These are phyloP conservation scores for Tineola bisselliella DNA, from an alignment of 2,888 invertebrate genomes.

Conservation along the genomic window DNA sequence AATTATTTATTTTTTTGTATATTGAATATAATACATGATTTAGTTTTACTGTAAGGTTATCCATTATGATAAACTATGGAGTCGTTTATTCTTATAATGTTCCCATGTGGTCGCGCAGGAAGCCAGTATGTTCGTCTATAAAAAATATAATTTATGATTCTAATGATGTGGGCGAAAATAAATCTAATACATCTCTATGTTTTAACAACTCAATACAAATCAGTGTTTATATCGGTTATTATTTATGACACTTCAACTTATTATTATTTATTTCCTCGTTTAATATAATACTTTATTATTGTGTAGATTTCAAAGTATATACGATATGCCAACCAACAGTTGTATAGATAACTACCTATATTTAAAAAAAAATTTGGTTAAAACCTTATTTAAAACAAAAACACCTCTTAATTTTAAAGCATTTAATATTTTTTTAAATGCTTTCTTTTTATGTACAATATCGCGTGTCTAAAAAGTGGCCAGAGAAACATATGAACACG, in stretches of 20 bases:
- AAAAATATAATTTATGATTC: constrained; percentile 34
- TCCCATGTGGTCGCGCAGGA: constrained; percentile 29
- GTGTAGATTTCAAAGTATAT: no score
- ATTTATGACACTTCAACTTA: constrained; percentile 22
- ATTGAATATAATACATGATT: constrained; percentile 7
- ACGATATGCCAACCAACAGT: no score
- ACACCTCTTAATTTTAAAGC: no score
- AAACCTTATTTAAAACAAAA: no score
- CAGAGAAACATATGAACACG: background rate
- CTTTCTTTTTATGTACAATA: no score
- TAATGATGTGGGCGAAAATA: constrained; percentile 29
- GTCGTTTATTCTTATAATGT: background rate
- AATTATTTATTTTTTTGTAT: background rate
- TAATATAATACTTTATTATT: background rate
- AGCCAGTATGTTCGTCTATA: constrained; percentile 23
- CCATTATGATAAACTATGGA: constrained; percentile 2
- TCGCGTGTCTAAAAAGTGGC: background rate
- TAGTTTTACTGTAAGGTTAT: constrained; percentile 6
- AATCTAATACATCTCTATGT: constrained; percentile 24
- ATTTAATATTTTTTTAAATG: no score
- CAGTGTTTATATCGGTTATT: constrained; percentile 25
- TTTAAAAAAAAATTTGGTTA: no score
- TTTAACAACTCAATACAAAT: constrained; percentile 24
- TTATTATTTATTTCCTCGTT: constrained; percentile 2
- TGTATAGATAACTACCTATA: no score